A percentile compares a stretch with the other conserved stretches of the same genome.
These are phyloP conservation scores for Rotaria macrura DNA, from an alignment of 2,888 invertebrate species.

Conservation along the genomic window DNA sequence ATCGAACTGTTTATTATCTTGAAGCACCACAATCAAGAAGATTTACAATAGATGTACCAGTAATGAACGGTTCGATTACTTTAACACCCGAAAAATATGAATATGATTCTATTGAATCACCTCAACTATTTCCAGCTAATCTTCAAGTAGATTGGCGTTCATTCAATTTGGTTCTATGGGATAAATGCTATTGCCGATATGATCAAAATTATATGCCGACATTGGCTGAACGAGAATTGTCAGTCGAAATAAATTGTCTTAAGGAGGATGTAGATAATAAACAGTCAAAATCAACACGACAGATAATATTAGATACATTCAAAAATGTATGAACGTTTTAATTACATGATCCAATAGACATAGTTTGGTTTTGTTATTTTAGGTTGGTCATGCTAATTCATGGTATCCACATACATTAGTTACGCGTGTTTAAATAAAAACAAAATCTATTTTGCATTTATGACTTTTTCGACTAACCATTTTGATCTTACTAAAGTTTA, in stretches of 20 bases:
- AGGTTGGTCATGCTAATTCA: not conserved
- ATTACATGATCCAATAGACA: not conserved
- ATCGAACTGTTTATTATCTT: not conserved
- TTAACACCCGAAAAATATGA: not conserved
- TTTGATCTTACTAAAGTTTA: not conserved
- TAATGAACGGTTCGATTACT: not conserved
- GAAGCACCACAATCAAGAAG: not conserved
- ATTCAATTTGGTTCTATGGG: not conserved
- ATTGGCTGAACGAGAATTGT: not conserved
- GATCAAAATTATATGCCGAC: not conserved
- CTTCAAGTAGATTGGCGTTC: not conserved
- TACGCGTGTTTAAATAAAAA: not conserved
- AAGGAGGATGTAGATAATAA: not conserved
- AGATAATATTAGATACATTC: not conserved
- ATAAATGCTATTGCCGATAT: conserved; percentile 13
- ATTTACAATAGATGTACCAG: not conserved
- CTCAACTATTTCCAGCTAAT: not conserved
- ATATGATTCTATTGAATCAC: not conserved
- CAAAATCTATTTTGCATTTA: not conserved
- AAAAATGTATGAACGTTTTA: not conserved
- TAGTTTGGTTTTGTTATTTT: not conserved
- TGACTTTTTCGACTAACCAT: not conserved
- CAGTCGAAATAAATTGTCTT: not conserved
- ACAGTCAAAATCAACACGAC: not conserved
- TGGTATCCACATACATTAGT: not conserved